Evolutionary conservation across 2,797 vertebrate species (phyloP).

Genomic region (Cryptoprocta ferox): DNA sequence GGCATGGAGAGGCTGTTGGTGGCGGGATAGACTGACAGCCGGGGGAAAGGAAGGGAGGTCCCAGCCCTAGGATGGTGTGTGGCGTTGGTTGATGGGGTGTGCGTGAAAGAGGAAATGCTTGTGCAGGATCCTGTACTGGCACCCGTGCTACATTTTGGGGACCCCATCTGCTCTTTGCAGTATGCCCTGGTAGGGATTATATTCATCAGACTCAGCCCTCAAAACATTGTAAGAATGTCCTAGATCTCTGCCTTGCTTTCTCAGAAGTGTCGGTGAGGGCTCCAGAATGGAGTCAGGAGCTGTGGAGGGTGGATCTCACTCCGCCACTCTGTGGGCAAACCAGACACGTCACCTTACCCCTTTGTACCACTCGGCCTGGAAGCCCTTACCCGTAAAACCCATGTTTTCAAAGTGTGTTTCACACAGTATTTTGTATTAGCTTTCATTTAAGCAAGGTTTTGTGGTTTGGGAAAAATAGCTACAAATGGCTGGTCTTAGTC

Average conservation of each 20-base stretch:
- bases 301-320: not conserved
- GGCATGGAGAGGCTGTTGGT: not conserved
- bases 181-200: rapidly evolving
- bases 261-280: not conserved
- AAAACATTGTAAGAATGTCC: too few relatives aligned
- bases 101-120: not conserved
- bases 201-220: not conserved
- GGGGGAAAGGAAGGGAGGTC: not conserved
- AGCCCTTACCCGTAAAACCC: not conserved
- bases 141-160: rapidly evolving
- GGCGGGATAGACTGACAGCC: not conserved
- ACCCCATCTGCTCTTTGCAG: not conserved
- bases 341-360: too few relatives aligned
- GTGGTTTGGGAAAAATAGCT: not conserved
- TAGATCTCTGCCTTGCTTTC: not conserved
- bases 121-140: rapidly evolving
- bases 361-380: not conserved
- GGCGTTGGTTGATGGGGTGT: not conserved
- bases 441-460: not conserved
- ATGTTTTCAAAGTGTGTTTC: not conserved
- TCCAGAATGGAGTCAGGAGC: too few relatives aligned
- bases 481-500: not conserved
- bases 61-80: not conserved
- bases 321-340: not conserved
- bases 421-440: too few relatives aligned